phyloP scores from a whole-genome alignment of 92 coral and sea anemone genomes.

The Micromussa lordhowensis region DNA sequence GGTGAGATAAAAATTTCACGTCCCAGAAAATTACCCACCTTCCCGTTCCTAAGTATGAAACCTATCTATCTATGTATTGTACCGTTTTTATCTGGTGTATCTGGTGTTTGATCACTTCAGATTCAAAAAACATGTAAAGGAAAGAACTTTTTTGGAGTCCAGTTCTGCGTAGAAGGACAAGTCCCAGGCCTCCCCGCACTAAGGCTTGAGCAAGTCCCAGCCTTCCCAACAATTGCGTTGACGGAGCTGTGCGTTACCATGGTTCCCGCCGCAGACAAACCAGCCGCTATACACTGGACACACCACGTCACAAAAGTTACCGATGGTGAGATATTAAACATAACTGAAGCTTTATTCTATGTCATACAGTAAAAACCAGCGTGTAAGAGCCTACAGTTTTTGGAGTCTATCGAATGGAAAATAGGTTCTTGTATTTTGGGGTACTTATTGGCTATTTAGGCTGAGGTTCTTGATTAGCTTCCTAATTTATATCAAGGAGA shows the following conservation, averaged over 20 bases:
- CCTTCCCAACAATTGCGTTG: slow-evolving; percentile 50
- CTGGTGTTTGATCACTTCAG: background rate
- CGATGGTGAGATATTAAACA: slow-evolving; percentile 17
- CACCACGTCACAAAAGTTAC: background rate
- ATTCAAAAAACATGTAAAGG: slow-evolving; percentile 53
- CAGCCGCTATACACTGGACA: slow-evolving; percentile 32
- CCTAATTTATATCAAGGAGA: no score
- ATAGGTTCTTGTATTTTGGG: no score
- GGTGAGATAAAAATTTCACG: no score
- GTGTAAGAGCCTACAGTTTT: no score
- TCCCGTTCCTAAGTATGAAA: no score
- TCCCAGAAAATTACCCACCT: no score
- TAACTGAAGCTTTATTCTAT: background rate
- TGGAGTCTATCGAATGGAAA: no score
- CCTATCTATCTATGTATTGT: no score
- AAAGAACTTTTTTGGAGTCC: slow-evolving; percentile 45
- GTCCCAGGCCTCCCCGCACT: slow-evolving; percentile 51
- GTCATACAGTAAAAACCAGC: no score
- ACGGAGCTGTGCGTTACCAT: slow-evolving; percentile 26
- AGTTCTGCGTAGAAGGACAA: slow-evolving; percentile 51
- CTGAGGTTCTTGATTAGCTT: no score
- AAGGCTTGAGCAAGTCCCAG: slow-evolving; percentile 70
- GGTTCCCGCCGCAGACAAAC: slow-evolving; percentile 46
- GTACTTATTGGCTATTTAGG: no score
- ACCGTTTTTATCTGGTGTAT: no score